These are phyloP conservation scores for Frieseomelitta varia DNA, from an alignment of 1,140 invertebrate genomes.

Conservation along the genomic window DNA sequence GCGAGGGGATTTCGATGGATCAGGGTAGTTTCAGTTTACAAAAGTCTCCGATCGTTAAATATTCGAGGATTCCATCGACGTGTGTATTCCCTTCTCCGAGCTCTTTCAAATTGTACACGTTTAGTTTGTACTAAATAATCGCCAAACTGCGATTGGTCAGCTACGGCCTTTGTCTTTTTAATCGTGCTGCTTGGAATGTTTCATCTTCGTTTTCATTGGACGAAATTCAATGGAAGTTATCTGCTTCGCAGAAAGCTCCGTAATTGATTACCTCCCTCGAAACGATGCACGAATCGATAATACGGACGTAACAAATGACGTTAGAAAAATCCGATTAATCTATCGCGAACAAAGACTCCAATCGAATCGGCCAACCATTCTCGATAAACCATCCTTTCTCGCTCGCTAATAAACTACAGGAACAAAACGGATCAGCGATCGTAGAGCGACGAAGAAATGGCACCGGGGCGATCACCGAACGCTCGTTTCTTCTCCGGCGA, in stretches of 20 bases:
- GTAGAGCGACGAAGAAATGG: neutral
- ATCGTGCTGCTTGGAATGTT: neutral
- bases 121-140: too few species aligned
- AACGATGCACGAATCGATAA: neutral
- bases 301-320: neutral
- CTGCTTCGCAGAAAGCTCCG: neutral
- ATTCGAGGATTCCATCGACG: neutral
- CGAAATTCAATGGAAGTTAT: neutral
- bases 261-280: neutral
- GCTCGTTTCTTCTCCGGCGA: neutral
- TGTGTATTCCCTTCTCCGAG: neutral
- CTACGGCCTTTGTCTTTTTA: neutral
- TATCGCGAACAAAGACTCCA: neutral
- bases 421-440: neutral
- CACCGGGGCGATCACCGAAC: neutral
- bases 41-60: neutral
- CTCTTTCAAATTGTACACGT: neutral
- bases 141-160: neutral
- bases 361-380: neutral
- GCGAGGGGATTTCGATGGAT: conserved; percentile 8
- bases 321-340: neutral
- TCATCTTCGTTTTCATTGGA: neutral
- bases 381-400: neutral
- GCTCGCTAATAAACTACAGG: neutral
- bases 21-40: neutral